Percentiles rank a stretch among this genome's conserved stretches.
Conservation (phyloP, 2,113 vertebrate genomes). For the Oncorhynchus gorbuscha region DNA sequence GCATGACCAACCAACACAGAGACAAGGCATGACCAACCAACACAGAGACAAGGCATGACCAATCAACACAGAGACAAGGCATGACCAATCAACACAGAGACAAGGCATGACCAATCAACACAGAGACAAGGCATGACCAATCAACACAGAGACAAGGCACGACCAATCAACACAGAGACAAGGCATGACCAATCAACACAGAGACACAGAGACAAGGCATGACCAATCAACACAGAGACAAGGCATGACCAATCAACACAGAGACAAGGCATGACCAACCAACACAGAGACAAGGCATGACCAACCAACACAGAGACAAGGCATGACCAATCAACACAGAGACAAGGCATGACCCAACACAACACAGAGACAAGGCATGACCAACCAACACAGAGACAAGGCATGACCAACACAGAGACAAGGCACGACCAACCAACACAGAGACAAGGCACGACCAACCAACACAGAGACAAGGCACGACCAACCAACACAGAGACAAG, state of each 20-base stretch:
- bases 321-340: neutral
- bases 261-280: conserved; percentile 39
- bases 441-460: too few species aligned
- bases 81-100: too few species aligned
- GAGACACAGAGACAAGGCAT: too few species aligned
- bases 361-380: too few species aligned
- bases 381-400: conserved; percentile 56
- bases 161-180: too few species aligned
- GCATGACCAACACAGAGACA: too few species aligned
- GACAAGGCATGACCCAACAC: conserved; percentile 40
- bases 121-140: conserved; percentile 77
- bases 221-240: too few species aligned
- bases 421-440: too few species aligned
- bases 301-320: conserved; percentile 3
- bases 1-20: neutral
- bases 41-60: conserved; percentile 64
- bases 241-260: neutral
- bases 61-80: conserved; percentile 70
- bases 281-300: neutral
- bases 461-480: neutral
- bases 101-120: too few species aligned
- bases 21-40: conserved; percentile 77
- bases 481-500: neutral
- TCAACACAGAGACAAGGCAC: neutral
- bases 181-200: too few species aligned